Evolutionary conservation across 2,797 vertebrate genomes (phyloP), one percentile per base, ranked within the genome.

Genomic region (Momotus momota): DNA sequence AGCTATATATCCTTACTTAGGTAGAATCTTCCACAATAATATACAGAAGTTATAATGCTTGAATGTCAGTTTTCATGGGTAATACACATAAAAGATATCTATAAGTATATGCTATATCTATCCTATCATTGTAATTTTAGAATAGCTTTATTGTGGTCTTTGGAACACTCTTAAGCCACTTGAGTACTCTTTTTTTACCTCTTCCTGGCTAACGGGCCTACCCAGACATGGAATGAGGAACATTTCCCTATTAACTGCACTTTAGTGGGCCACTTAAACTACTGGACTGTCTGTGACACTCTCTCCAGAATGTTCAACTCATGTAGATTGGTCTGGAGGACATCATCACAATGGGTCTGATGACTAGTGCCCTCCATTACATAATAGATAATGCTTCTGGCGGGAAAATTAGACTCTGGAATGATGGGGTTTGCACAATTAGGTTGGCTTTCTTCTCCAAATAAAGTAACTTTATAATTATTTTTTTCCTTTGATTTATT

Each of bases 371-470:
- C 26, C 31, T 55, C 19, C 7, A n/a, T 55, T 46, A n/a, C 14
- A 14, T 14, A 62, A n/a, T 18, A 5, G 9, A 88, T 49, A 2
- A 64, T 3, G 14, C 29, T 57, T 75, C 88, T 22, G 10, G 25
- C n/a, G 7, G 22, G n/a, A 61, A 80, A 51, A 77, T 77, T 51
- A 38, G 6, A 61, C 25, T 26, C 25, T 33, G 13, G 18, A 72
- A 41, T 51, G 14, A 11, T 1, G 1, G 12, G 4, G 6, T 51
- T 46, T 3, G 6, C 12, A 60, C 6, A 46, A 6, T 31, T 49
- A 54, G 0, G 5, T 52, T n/a, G 2, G 1, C 4, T 71, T 80
- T 75, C 31, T 64, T 82, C 10, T 46, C 35, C n/a, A 72, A 71
- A 51, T 14, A 25, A 67, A 81, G 51, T 80, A 0, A 48, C 10